A percentile compares a stretch with the other conserved stretches of the same genome.
phyloP scores from a whole-genome alignment of 2,113 vertebrate species.

The Carassius auratus region DNA sequence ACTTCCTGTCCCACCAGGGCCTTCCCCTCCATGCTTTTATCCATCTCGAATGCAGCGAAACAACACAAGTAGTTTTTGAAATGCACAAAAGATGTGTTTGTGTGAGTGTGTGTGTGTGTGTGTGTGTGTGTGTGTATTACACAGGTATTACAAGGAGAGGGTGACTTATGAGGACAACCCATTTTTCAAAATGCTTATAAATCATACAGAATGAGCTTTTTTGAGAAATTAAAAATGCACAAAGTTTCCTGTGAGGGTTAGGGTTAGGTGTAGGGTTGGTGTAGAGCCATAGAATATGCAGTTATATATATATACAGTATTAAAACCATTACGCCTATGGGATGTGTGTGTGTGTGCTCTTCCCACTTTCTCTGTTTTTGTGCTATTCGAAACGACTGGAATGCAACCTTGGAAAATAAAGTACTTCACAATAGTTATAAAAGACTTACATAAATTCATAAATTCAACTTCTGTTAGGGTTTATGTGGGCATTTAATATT shows the following conservation, averaged over 20 bases:
- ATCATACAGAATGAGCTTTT: no score
- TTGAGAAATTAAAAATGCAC: no score
- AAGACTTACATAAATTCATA: slow-evolving; percentile 8
- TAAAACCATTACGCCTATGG: no score
- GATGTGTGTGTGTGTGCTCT: no score
- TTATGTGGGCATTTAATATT: slow-evolving; percentile 1
- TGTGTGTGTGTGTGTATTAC: no score
- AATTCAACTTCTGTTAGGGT: neutral
- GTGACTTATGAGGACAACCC: no score
- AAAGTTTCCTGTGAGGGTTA: no score
- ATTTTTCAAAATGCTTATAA: no score
- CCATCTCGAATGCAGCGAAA: neutral
- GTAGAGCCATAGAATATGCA: no score
- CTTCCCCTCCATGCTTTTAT: slow-evolving; percentile 1
- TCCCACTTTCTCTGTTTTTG: neutral
- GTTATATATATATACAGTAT: no score
- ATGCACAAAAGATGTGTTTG: slow-evolving; percentile 8
- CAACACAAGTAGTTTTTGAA: neutral
- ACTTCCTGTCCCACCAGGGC: slow-evolving; percentile 46
- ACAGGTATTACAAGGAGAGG: no score
- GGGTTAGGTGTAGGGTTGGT: no score
- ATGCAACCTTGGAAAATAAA: slow-evolving; percentile 40
- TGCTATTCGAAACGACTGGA: neutral
- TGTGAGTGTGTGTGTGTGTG: neutral
- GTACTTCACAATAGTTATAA: neutral